Evolutionary conservation across 2,888 invertebrate species (phyloP).

Genomic region (Mythimna impura): DNA sequence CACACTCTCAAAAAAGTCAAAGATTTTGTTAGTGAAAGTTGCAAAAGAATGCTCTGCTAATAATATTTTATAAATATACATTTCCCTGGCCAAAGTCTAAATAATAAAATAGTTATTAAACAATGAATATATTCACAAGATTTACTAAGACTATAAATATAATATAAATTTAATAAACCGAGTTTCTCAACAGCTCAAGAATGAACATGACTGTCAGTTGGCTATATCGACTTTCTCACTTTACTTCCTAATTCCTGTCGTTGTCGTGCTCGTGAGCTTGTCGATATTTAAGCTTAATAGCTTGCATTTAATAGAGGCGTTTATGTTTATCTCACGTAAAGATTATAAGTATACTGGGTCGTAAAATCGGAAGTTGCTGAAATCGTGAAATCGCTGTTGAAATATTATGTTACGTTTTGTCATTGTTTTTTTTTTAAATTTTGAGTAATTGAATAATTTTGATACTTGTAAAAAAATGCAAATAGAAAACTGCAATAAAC

Average conservation of each 20-base stretch:
- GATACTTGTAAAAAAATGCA: slow-evolving; percentile 6
- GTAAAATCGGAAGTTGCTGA: slow-evolving; percentile 7
- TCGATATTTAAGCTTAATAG: slow-evolving; percentile 41
- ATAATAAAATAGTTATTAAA: too few species aligned
- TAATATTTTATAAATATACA: too few species aligned
- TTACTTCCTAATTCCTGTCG: slow-evolving; percentile 57
- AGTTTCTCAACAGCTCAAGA: slow-evolving; percentile 53
- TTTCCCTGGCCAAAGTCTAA: too few species aligned
- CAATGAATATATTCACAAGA: too few species aligned
- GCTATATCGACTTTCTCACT: slow-evolving; percentile 26
- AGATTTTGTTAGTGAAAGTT: too few species aligned
- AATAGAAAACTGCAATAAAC: slow-evolving; percentile 11
- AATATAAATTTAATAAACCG: too few species aligned
- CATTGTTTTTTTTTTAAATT: background rate
- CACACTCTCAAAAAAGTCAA: too few species aligned
- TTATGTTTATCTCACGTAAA: slow-evolving; percentile 17
- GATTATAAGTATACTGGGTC: slow-evolving; percentile 1
- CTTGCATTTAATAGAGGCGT: slow-evolving; percentile 30
- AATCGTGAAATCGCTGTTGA: background rate
- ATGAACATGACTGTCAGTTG: slow-evolving; percentile 38
- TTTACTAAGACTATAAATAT: background rate
- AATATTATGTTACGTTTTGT: background rate
- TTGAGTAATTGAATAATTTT: too few species aligned
- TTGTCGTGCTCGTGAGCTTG: slow-evolving; percentile 19
- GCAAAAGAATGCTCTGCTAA: too few species aligned